These are phyloP conservation scores for Nothocercus julius DNA, from an alignment of 2,113 vertebrate species.

Conservation along the genomic window DNA sequence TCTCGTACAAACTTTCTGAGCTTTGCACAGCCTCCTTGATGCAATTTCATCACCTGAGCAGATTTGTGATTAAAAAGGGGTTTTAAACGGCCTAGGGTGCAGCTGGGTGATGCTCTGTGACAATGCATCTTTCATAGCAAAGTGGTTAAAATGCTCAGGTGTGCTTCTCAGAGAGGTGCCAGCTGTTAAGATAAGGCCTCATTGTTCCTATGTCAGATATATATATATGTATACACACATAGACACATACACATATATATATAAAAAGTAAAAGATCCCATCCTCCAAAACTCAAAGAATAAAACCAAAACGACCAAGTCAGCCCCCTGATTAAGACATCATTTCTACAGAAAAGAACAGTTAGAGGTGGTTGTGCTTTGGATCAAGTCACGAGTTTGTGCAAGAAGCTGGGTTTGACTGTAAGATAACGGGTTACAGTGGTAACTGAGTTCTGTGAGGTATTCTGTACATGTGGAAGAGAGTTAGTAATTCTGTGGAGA, in stretches of 20 bases:
- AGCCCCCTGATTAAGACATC: not conserved
- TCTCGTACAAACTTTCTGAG: not conserved
- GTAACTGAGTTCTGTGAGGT: not conserved
- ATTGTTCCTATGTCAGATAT: not conserved
- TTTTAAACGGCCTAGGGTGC: not conserved
- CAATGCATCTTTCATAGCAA: not conserved
- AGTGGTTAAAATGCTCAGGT: not conserved
- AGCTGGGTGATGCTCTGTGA: not conserved
- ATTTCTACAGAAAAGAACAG: not conserved
- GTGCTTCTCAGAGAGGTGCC: rapidly evolving
- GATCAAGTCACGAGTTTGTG: not conserved
- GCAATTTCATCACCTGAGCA: not conserved
- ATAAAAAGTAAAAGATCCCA: not conserved
- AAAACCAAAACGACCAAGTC: not conserved
- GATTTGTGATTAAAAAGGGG: not conserved
- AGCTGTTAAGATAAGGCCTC: rapidly evolving
- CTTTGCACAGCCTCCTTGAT: not conserved
- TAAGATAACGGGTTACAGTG: not conserved
- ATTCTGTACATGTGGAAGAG: not conserved
- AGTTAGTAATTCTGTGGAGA: not conserved
- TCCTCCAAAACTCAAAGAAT: not conserved
- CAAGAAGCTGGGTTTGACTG: not conserved
- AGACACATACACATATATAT: too few species aligned
- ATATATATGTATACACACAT: too few species aligned
- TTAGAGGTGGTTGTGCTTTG: not conserved